These are phyloP conservation scores for Bos taurus DNA, from an alignment of 2,113 vertebrate genomes.

Conservation along the genomic window DNA sequence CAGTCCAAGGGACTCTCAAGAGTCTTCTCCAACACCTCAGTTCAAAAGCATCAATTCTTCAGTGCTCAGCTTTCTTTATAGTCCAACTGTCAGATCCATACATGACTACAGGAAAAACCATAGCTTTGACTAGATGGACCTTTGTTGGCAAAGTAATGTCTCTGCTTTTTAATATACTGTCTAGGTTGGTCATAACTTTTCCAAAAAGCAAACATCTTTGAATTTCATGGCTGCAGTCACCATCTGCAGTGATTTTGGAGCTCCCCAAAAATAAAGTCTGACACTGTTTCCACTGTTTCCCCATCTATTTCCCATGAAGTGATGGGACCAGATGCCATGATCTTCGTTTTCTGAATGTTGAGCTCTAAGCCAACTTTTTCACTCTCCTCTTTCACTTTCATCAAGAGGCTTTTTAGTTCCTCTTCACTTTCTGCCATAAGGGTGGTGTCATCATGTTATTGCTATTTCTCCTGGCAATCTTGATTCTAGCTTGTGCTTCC, in stretches of 20 bases:
- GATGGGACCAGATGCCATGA: neutral
- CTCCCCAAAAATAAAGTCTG: neutral
- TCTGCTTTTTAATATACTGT: neutral
- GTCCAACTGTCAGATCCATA: neutral
- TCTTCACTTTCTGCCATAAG: neutral
- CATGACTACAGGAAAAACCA: neutral
- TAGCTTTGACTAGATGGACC: neutral
- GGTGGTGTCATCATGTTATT: neutral
- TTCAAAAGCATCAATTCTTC: neutral
- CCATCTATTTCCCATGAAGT: neutral
- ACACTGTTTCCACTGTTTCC: neutral
- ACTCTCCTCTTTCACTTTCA: neutral
- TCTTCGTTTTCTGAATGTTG: neutral
- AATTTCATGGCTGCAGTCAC: neutral
- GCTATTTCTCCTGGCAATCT: neutral
- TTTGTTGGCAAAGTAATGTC: neutral
- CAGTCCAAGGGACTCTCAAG: neutral
- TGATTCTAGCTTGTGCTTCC: neutral
- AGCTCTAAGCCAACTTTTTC: neutral
- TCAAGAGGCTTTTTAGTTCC: neutral
- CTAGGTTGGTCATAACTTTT: neutral
- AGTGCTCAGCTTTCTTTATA: neutral
- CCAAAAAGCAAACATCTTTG: neutral
- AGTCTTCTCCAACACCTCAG: neutral
- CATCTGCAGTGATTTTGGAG: neutral